Evolutionary conservation across 2,888 invertebrate species (phyloP), one percentile per base, ranked within the genome.

Genomic region (Diarsia dahlii): DNA sequence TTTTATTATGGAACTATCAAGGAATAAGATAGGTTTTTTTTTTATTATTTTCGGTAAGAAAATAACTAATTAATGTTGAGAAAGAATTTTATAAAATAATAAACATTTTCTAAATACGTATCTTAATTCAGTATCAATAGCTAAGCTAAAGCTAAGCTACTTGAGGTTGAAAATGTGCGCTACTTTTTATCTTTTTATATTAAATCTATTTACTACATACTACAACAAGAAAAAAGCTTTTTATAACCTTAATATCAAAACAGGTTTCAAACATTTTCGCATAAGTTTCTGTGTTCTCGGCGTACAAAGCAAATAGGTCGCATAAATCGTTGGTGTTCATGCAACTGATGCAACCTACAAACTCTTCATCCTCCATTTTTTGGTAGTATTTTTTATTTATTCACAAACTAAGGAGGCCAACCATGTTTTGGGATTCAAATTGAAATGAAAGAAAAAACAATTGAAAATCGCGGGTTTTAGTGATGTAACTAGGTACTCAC

Each of bases 301-400:
- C 91, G 82, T 94, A 94, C 83, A 92, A 89, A 94, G 94, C 94
- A 95, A 95, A 96, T 92, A 96, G 95, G 95, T 96, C 94, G 94
- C 94, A 94, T 92, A 96, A 95, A 94, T 95, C 94, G 77, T 90
- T 95, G 72, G 95, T 94, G 90, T 93, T 92, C 95, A 95, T 95
- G 91, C 96, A 96, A 92, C 95, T 94, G 91, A 96, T 95, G 88
- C 96, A 96, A 95, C 96, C 95, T 95, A 95, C 92, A 91, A 95
- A 95, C 89, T 95, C 95, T 82, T 95, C 95, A 87, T 95, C 95
- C 92, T 93, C 94, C 93, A 93, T 94, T 89, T 91, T 91, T 89
- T 82, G 81, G 13, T 46, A 34, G 70, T 80, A 80, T 84, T 87
- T 28, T 85, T 84, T 82, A 80, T 87, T 83, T 80, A 76, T 78